A percentile compares a stretch with the other conserved stretches of the same genome.
Conservation (phyloP, 30 jellyfish, hydroid and myxozoan species). For the Aurelia coerulea region DNA sequence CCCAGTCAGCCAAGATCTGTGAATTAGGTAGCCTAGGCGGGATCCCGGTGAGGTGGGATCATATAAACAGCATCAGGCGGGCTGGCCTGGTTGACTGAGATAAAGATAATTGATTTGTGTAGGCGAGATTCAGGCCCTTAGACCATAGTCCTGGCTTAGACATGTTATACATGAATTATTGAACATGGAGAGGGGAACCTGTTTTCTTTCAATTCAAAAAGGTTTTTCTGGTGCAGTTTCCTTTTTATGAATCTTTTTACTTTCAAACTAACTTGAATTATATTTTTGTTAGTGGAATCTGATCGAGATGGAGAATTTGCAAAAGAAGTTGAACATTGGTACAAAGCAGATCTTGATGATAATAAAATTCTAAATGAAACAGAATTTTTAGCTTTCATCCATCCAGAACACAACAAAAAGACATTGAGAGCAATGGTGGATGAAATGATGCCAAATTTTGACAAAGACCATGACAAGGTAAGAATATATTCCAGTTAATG, state of each 20-base stretch:
- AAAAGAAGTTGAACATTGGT: slow-evolving; percentile 92
- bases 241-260: neutral
- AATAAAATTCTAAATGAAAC: slow-evolving; percentile 50
- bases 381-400: slow-evolving; percentile 88
- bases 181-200: no score
- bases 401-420: slow-evolving; percentile 91
- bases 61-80: no score
- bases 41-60: no score
- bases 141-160: no score
- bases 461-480: slow-evolving; percentile 77
- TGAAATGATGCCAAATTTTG: slow-evolving; percentile 86
- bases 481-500: neutral
- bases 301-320: slow-evolving; percentile 79
- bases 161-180: no score
- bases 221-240: neutral
- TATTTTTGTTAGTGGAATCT: slow-evolving; percentile 45
- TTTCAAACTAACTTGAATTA: neutral
- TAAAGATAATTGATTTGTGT: no score
- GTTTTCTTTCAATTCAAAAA: no score
- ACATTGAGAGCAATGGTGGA: slow-evolving; percentile 83
- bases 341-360: slow-evolving; percentile 81
- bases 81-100: no score
- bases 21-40: no score
- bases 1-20: no score
- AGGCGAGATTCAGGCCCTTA: no score